Percentiles rank a stretch among this genome's conserved stretches.
Evolutionary conservation across 1,140 invertebrate genomes (phyloP).

Genomic region (Eurosta solidaginis): DNA sequence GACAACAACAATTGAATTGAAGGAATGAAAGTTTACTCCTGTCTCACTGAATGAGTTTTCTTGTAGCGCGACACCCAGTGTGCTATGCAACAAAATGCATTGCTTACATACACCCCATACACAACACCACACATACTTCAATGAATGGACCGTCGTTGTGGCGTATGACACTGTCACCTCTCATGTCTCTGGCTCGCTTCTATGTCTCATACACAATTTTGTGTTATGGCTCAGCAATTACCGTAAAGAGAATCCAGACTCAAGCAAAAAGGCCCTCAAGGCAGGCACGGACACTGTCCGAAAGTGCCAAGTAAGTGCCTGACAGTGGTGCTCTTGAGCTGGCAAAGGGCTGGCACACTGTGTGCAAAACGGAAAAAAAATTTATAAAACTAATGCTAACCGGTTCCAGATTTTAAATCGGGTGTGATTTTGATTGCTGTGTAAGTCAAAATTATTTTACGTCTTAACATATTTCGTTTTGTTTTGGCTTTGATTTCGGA

Average conservation of each 20-base stretch:
- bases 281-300: neutral
- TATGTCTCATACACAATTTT: too few relatives aligned
- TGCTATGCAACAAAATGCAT: neutral
- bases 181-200: too few relatives aligned
- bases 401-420: too few relatives aligned
- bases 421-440: too few relatives aligned
- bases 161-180: neutral
- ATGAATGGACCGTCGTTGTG: neutral
- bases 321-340: neutral
- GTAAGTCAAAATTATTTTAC: too few relatives aligned
- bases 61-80: neutral
- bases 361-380: too few relatives aligned
- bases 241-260: neutral
- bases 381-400: too few relatives aligned
- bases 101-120: neutral
- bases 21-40: neutral
- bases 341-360: neutral
- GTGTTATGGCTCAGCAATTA: neutral
- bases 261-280: neutral
- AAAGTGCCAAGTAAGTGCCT: neutral
- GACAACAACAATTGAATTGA: constrained; percentile 4
- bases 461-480: too few relatives aligned
- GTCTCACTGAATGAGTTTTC: neutral
- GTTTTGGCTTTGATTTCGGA: too few relatives aligned
- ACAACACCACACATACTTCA: neutral